A percentile compares a stretch with the other conserved stretches of the same genome.
Conservation (phyloP, 2,888 invertebrate species). For the Callyntrura sp. region DNA sequence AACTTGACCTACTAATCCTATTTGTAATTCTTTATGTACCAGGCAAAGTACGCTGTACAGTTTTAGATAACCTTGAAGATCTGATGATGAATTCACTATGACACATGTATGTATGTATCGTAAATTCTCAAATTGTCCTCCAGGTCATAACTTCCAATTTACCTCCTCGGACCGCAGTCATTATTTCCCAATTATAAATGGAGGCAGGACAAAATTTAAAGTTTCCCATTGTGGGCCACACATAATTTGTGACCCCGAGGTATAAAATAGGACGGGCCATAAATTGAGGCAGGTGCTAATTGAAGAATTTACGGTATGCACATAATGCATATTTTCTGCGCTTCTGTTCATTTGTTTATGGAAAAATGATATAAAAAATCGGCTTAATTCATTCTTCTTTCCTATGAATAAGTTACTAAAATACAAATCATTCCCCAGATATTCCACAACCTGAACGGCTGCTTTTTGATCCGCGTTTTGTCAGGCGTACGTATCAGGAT, state of each 20-base stretch:
- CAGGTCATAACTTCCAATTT: too few relatives aligned
- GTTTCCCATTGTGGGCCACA: too few relatives aligned
- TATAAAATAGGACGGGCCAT: too few relatives aligned
- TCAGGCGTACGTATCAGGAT: neutral
- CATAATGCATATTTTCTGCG: slow-evolving; percentile 47
- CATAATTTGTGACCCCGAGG: too few relatives aligned
- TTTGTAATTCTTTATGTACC: slow-evolving; percentile 38
- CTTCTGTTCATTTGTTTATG: slow-evolving; percentile 9
- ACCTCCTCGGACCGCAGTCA: too few relatives aligned
- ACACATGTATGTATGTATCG: too few relatives aligned
- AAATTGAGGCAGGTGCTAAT: too few relatives aligned
- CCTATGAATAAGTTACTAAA: neutral
- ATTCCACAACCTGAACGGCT: too few relatives aligned
- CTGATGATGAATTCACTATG: slow-evolving; percentile 49
- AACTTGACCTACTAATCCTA: slow-evolving; percentile 72
- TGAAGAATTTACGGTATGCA: too few relatives aligned
- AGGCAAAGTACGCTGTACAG: neutral
- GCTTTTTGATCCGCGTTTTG: neutral
- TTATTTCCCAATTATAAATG: too few relatives aligned
- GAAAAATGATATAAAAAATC: slow-evolving; percentile 28
- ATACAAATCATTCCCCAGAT: neutral
- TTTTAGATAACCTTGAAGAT: slow-evolving; percentile 60
- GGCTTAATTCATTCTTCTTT: neutral
- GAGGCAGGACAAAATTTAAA: too few relatives aligned
- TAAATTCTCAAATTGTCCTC: too few relatives aligned